Evolutionary conservation across 2,888 invertebrate genomes (phyloP), one percentile per base, ranked within the genome.

Genomic region (Embidobia sp.): DNA sequence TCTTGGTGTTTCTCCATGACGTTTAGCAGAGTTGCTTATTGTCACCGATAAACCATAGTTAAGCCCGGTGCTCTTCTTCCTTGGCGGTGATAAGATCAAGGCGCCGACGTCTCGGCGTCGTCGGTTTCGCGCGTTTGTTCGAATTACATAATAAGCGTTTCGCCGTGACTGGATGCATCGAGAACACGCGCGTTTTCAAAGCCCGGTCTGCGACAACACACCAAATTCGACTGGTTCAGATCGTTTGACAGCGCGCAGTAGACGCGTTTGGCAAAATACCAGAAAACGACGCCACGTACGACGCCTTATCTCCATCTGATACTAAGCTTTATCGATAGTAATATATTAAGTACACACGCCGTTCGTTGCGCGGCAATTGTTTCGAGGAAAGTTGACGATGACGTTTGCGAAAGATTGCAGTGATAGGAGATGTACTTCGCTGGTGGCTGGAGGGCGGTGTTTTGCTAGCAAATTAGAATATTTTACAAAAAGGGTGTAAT

Each of bases 261-360:
- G 35, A 59, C 64, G 59, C 53, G 55, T 77, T 77, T 77, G 77
- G 77, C 77, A 73, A 59, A 67, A 69, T 69, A 67, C 67, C 77
- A 73, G 73, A 77, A 69, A 75, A 63, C 49, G 63, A 69, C 64
- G 77, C 53, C 55, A 57, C 57, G 46, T 70, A 74, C 55, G 42
- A 37, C 16, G 46, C 31, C 57, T 77, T 77, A 77, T 77, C 77
- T 73, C 40, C 26, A 73, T 77, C 63, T 73, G 77, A 77, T 77
- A 73, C 63, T 63, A 63, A 69, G 72, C 40, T 77, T 77, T 73
- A 77, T 73, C 73, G 69, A 69, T 73, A 64, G 67, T 63, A 69
- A 73, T 77, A 72, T 72, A 70, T 77, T 70, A 77, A 77, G 70
- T 70, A 70, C 57, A 77, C 59, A 77, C 44, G 44, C 37, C 16